phyloP scores from a whole-genome alignment of 2,113 vertebrate genomes.

The Zingel zingel region DNA sequence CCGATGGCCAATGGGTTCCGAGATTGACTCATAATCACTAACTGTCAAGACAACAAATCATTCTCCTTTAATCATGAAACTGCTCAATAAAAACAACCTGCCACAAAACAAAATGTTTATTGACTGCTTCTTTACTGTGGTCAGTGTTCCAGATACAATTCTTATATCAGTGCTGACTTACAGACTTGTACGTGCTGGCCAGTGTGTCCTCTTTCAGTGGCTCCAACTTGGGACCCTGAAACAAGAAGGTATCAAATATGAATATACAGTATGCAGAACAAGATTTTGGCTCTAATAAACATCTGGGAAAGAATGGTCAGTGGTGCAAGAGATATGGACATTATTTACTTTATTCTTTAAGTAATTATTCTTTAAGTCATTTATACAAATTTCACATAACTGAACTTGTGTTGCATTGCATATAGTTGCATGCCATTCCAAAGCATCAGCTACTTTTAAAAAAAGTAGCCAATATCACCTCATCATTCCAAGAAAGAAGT shows the following conservation, averaged over 20 bases:
- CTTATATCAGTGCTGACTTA: slow-evolving; percentile 77
- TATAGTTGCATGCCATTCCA: no score
- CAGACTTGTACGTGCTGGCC: slow-evolving; percentile 86
- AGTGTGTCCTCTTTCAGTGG: slow-evolving; percentile 88
- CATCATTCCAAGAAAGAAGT: no score
- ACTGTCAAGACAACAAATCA: not conserved
- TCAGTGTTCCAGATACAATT: not conserved
- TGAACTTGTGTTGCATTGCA: no score
- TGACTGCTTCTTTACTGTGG: not conserved
- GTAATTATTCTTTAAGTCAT: no score
- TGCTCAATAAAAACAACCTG: not conserved
- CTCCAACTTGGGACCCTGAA: slow-evolving; percentile 90
- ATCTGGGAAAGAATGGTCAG: not conserved
- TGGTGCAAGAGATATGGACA: not conserved
- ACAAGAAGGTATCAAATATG: slow-evolving; percentile 9
- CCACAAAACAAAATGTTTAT: not conserved
- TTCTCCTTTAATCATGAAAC: not conserved
- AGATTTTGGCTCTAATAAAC: not conserved
- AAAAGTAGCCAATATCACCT: not conserved
- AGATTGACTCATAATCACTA: not conserved
- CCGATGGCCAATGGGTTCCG: not conserved
- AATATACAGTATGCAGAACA: not conserved
- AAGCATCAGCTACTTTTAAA: not conserved
- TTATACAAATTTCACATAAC: no score
- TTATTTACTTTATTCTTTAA: not conserved